Conservation (phyloP, 2,888 invertebrate genomes). For the Morpho achilles region DNA sequence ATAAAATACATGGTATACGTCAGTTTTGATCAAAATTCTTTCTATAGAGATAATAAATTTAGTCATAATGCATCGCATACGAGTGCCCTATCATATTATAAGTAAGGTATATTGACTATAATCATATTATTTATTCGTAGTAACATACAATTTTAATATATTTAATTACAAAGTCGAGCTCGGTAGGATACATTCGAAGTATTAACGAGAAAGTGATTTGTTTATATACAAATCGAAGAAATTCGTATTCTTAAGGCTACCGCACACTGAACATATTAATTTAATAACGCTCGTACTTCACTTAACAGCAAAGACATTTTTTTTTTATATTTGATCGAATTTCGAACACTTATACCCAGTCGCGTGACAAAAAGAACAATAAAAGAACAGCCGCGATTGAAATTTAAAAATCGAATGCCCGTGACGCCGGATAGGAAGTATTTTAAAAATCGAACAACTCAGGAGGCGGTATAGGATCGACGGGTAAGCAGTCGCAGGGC, state of each 20-base stretch:
- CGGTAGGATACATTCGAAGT: slow-evolving; percentile 16
- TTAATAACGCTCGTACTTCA: background rate
- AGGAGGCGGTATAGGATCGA: slow-evolving; percentile 64
- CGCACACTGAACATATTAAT: background rate
- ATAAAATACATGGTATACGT: too few species aligned
- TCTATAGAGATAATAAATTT: too few species aligned
- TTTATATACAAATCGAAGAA: slow-evolving; percentile 6
- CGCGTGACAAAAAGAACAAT: background rate
- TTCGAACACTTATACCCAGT: background rate
- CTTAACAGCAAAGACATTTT: too few species aligned
- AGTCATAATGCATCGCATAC: too few species aligned
- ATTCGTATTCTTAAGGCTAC: background rate
- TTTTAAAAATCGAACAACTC: slow-evolving; percentile 62
- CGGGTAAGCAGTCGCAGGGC: slow-evolving; percentile 52
- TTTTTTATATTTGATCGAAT: background rate
- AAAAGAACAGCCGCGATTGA: background rate
- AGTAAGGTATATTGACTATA: too few species aligned
- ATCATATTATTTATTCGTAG: too few species aligned
- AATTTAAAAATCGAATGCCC: background rate
- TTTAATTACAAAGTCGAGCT: slow-evolving; percentile 6
- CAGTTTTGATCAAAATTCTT: too few species aligned
- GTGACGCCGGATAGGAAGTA: background rate
- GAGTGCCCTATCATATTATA: too few species aligned
- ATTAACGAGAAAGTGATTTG: slow-evolving; percentile 15
- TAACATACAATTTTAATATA: too few species aligned